A percentile compares a stretch with the other conserved stretches of the same genome.
Conservation (phyloP, 2,888 invertebrate genomes). For the Calliphora vomitoria region DNA sequence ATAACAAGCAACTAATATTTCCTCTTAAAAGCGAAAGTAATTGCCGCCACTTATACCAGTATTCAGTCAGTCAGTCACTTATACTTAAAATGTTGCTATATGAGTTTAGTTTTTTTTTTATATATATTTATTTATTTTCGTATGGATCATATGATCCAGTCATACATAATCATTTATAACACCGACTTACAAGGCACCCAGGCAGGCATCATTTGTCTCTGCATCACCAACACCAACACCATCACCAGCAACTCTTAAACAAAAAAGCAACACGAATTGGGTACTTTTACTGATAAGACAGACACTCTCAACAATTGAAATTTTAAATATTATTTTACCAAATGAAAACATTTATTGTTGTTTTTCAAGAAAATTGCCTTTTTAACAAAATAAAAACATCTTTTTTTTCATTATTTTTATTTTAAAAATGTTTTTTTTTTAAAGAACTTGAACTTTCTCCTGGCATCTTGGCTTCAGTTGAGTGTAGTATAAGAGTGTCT, state of each 20-base stretch:
- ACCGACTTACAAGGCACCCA: constrained; percentile 51
- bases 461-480: constrained; percentile 21
- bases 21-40: constrained; percentile 70
- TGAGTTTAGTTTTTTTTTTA: not conserved
- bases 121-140: constrained; percentile 10
- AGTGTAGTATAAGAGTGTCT: constrained; percentile 21
- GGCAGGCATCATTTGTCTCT: not conserved
- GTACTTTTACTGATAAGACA: constrained; percentile 67
- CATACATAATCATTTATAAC: constrained; percentile 61
- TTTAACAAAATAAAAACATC: constrained; percentile 6
- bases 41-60: constrained; percentile 38
- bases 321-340: constrained; percentile 62
- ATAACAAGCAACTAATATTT: constrained; percentile 52
- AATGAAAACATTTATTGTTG: constrained; percentile 62
- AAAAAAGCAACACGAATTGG: constrained; percentile 12
- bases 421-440: not conserved
- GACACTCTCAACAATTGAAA: constrained; percentile 22
- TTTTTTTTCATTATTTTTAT: constrained; percentile 16
- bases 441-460: constrained; percentile 69
- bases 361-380: constrained; percentile 16
- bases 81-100: not conserved
- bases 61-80: constrained; percentile 39
- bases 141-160: constrained; percentile 57
- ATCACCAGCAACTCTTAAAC: not conserved
- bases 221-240: constrained; percentile 31